phyloP scores from a whole-genome alignment of 2,888 invertebrate species.

The Meloe dianella region DNA sequence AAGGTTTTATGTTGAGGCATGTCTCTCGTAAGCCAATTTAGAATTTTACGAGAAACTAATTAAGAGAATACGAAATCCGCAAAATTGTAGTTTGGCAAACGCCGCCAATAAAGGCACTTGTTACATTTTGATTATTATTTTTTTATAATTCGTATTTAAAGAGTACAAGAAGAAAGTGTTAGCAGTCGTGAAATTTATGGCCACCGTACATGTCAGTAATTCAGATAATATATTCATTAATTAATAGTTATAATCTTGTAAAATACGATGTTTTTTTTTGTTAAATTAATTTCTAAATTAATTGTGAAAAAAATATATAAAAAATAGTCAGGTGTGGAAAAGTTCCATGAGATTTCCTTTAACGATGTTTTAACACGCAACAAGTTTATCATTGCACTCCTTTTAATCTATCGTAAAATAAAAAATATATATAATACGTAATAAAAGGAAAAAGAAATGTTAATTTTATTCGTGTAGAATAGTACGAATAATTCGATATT shows the following conservation, averaged over 20 bases:
- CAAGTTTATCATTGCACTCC: conserved; percentile 7
- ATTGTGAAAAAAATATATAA: conserved; percentile 1
- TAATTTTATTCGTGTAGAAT: background rate
- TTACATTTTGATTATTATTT: background rate
- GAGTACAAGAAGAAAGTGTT: background rate
- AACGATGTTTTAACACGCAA: conserved; percentile 13
- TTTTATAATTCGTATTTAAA: background rate
- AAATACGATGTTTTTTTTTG: conserved; percentile 7
- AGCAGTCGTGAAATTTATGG: background rate
- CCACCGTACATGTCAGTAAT: background rate
- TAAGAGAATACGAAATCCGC: background rate
- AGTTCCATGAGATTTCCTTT: conserved; percentile 11
- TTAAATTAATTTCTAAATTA: conserved; percentile 1
- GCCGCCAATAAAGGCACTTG: background rate
- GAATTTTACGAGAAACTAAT: background rate
- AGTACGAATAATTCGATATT: conserved; percentile 4
- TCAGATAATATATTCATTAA: background rate
- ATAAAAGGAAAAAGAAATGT: background rate
- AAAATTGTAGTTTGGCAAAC: background rate
- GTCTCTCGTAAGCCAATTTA: background rate
- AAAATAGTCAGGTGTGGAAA: conserved; percentile 16
- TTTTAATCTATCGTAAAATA: background rate
- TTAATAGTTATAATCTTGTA: background rate
- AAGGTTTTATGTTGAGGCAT: background rate
- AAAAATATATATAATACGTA: too few relatives aligned